Evolutionary conservation across 2,113 vertebrate genomes (phyloP).

Genomic region (Zeus faber): DNA sequence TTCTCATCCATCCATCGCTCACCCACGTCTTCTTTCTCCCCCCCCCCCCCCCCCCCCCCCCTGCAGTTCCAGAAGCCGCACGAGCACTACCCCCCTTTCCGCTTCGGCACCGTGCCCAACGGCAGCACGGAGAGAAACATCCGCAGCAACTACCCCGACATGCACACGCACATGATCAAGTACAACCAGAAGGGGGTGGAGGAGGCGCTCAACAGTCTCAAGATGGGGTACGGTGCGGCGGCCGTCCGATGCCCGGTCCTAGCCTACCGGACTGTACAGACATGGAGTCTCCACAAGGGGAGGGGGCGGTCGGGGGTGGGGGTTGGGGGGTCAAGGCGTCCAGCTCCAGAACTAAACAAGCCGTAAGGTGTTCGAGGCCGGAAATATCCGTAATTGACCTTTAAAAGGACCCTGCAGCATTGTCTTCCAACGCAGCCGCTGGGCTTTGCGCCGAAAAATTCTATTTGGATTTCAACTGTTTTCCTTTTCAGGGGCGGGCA

Average conservation of each 20-base stretch:
- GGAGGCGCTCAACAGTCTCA: constrained; percentile 92
- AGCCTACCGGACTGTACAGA: too few species aligned
- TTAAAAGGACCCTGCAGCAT: too few species aligned
- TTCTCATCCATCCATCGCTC: too few species aligned
- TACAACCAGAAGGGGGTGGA: constrained; percentile 98
- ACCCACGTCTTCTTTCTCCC: constrained; percentile 14
- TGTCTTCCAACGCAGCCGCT: too few species aligned
- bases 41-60: not conserved
- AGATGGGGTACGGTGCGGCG: constrained; percentile 84
- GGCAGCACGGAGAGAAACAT: constrained; percentile 98
- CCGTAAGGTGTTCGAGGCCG: too few species aligned
- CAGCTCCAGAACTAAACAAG: too few species aligned
- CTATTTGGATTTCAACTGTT: too few species aligned
- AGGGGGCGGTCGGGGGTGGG: not conserved
- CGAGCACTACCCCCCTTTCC: constrained; percentile 95
- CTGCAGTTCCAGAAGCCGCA: constrained; percentile 93
- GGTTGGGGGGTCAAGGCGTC: too few species aligned
- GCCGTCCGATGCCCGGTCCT: too few species aligned
- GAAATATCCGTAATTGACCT: too few species aligned
- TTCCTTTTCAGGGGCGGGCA: too few species aligned
- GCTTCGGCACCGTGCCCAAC: constrained; percentile 96
- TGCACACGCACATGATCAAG: constrained; percentile 97
- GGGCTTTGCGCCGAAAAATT: too few species aligned
- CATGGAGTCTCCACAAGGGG: not conserved
- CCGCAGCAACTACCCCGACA: constrained; percentile 96